Evolutionary conservation across 2,888 invertebrate genomes (phyloP).

Genomic region (Pimpla rufipes): DNA sequence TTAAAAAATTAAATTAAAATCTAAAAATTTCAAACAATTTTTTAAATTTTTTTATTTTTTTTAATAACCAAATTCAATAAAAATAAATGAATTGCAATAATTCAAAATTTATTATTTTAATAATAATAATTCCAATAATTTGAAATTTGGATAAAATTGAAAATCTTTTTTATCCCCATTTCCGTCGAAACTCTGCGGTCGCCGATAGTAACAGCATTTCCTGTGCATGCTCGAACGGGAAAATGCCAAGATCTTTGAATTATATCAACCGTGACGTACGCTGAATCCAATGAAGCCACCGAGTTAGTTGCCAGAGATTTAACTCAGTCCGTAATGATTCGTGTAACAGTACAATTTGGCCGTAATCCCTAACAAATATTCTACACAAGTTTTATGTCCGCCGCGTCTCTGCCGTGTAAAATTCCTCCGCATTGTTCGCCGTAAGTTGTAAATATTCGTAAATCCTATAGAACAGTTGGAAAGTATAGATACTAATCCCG

Average conservation of each 20-base stretch:
- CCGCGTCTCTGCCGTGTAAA: neutral
- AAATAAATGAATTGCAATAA: too few species aligned
- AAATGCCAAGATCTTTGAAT: slow-evolving; percentile 9
- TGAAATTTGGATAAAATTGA: too few species aligned
- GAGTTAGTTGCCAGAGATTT: slow-evolving; percentile 18
- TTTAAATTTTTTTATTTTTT: too few species aligned
- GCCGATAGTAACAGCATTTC: neutral
- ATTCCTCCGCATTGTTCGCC: neutral
- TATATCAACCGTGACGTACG: slow-evolving; percentile 12
- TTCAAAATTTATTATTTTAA: too few species aligned
- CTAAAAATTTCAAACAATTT: too few species aligned
- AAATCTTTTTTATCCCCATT: neutral
- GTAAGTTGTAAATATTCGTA: slow-evolving; percentile 50
- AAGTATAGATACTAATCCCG: slow-evolving; percentile 56
- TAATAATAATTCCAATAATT: too few species aligned
- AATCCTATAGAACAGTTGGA: slow-evolving; percentile 27
- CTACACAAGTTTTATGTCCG: slow-evolving; percentile 4
- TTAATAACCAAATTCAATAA: too few species aligned
- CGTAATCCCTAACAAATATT: slow-evolving; percentile 30
- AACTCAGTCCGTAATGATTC: slow-evolving; percentile 25
- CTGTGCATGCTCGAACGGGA: neutral
- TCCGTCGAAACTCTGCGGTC: neutral
- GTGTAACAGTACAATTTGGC: neutral
- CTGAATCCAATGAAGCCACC: slow-evolving; percentile 34
- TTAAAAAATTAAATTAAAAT: neutral